Evolutionary conservation across 2,797 vertebrate genomes (phyloP).

Genomic region (Pteropus rufus): DNA sequence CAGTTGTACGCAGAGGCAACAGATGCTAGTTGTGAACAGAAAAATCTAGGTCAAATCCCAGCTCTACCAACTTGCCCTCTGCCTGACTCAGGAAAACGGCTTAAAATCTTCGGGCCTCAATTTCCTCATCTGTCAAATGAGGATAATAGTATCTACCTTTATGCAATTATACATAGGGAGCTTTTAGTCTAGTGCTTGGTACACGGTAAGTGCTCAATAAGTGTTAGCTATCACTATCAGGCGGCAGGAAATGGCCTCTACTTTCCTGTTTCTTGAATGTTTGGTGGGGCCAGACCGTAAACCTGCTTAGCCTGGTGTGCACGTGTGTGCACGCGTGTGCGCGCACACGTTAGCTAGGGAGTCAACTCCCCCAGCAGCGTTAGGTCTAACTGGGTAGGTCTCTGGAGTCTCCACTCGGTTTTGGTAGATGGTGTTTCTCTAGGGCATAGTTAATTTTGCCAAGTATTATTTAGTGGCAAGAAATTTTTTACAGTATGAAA

Average conservation of each 20-base stretch:
- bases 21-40: accelerated
- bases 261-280: not conserved
- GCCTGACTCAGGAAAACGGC: not conserved
- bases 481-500: not conserved
- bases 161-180: not conserved
- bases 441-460: not conserved
- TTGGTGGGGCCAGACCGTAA: not conserved
- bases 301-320: not conserved
- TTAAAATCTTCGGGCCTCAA: not conserved
- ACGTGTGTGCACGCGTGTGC: not conserved
- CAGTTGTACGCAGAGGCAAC: accelerated
- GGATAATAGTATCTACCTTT: not conserved
- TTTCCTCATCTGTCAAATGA: not conserved
- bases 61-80: not conserved
- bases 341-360: no score
- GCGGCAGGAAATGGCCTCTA: not conserved
- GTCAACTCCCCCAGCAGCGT: not conserved
- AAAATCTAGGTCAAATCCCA: not conserved
- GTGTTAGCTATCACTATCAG: not conserved
- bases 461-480: not conserved
- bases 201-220: not conserved
- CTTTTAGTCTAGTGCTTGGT: not conserved
- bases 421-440: not conserved
- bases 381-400: not conserved
- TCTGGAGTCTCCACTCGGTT: not conserved